Base-by-base conservation (phyloP, 2,888 invertebrate species). In the Pterobdella sp. region DNA sequence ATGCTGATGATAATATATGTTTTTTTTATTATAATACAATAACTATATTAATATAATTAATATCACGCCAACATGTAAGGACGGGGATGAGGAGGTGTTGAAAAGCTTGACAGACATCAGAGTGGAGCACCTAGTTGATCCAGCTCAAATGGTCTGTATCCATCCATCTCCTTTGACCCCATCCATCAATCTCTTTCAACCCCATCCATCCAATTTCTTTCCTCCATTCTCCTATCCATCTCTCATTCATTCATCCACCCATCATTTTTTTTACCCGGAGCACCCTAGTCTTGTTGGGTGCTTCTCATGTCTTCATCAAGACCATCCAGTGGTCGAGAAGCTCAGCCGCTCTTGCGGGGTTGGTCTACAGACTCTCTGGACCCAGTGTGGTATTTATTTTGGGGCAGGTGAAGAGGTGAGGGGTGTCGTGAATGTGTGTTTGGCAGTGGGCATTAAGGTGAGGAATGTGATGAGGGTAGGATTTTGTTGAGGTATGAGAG, bases 91-190 rank as follows among this genome's bases (percentile, higher is more conserved):
- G n/a, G 63, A 60, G 29, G 36, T 36, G 22, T 34, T 71, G 26
- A 71, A 71, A 36, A 4, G n/a, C 0, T 29, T 71, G 35, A 32
- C 22, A 22, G 71, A 71, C 63, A 52, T 71, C 32, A 71, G 71
- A 36, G 71, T 71, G 22, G 37, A 32, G 3, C 36, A 63, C 52
- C 31, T 34, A 29, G 70, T 42, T 18, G 18, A 18, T 18, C 31
- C n/a, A 1, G 56, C 31, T n/a, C 52, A 52, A 29, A 52, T 70
- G 49, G 70, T 70, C 18, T n/a, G 49, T 67, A 3, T 42, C 7
- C 49, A 42, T 22, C 22, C 22, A 22, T 42, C 22, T 42, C 49
- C 49, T 14, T 14, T 14, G 7, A 7, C 49, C 7, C 49, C 49
- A 22, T 42, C 37, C 1, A 18, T 37, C 65, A 31, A 35, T 14